These are phyloP conservation scores for Stomorhina lunata DNA, from an alignment of 2,888 invertebrate species.

Conservation along the genomic window DNA sequence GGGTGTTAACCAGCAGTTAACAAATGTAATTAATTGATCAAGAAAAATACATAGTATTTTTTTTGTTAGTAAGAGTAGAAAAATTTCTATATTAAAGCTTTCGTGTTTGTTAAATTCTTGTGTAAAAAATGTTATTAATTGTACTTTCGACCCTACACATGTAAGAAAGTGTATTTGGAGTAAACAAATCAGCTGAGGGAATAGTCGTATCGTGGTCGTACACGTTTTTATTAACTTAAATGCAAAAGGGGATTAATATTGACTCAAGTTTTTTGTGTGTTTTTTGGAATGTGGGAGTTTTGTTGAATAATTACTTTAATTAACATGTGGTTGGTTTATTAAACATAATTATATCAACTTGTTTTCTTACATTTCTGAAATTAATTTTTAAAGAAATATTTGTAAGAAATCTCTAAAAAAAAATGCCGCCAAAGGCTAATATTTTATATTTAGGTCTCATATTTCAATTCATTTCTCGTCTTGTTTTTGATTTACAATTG, in stretches of 20 bases:
- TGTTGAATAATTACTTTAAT: conserved; percentile 26
- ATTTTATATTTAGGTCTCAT: too few species aligned
- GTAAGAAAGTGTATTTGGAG: background rate
- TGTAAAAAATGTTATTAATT: background rate
- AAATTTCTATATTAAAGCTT: background rate
- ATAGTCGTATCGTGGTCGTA: too few species aligned
- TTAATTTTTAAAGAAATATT: too few species aligned
- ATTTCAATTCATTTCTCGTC: too few species aligned
- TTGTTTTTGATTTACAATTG: background rate
- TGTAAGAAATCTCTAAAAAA: background rate
- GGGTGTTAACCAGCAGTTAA: background rate
- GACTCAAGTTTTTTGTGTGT: background rate
- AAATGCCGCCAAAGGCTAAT: too few species aligned
- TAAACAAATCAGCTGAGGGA: background rate
- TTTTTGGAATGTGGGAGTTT: conserved; percentile 10
- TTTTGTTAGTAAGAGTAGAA: background rate
- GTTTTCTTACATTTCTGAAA: background rate
- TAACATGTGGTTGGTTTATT: conserved; percentile 27
- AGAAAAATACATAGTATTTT: background rate
- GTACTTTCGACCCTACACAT: conserved; percentile 7
- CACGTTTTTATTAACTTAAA: background rate
- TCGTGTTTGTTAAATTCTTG: background rate
- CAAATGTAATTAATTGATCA: conserved; percentile 27
- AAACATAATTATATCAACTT: background rate
- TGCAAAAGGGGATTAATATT: conserved; percentile 18